Evolutionary conservation across 2,113 vertebrate genomes (phyloP), one percentile per base, ranked within the genome.

Genomic region (Misgurnus anguillicaudatus): DNA sequence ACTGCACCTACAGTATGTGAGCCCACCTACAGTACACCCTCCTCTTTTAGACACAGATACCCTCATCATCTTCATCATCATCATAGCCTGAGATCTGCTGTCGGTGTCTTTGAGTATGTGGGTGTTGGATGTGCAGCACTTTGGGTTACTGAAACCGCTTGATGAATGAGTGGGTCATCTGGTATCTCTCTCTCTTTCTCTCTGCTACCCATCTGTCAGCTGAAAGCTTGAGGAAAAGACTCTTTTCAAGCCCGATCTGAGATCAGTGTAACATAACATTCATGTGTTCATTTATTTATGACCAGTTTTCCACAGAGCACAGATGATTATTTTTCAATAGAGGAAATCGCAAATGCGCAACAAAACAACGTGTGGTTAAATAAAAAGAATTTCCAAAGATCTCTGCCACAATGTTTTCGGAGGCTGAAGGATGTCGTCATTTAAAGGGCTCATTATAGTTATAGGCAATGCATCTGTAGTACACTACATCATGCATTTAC

Each of bases 41-140:
- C 36, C 58, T 55, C 53, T 80, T 63, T 79, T 74, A 75, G 69
- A 80, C 58, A 63, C 14, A 78, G 71, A 55, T 57, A 83, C 55
- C 68, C 81, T 79, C 39, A 55, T 79, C 81, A 70, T 39, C 47
- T 65, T 75, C 58, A 75, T 76, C 61, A 53, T 58, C 39, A 48
- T 71, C 66, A 53, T 21, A 61, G 73, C 57, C 70, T 31, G 24
- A 76, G 66, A 51, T 53, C 69, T 72, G 73, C 77, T 53, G 19
- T 63, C 5, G 58, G 45, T 17, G 45, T 63, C 42, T 53, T 36
- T 9, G 67, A 62, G 45, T 71, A 39, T 75, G 72, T 69, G 79
- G 60, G 79, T 58, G 79, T 69, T 48, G 53, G 57, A 71, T 24
- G 58, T 24, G 64, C 13, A 61, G 47, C 41, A 80, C 78, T 74